phyloP scores from a whole-genome alignment of 2,888 invertebrate species.

The Drosophila siamana region DNA sequence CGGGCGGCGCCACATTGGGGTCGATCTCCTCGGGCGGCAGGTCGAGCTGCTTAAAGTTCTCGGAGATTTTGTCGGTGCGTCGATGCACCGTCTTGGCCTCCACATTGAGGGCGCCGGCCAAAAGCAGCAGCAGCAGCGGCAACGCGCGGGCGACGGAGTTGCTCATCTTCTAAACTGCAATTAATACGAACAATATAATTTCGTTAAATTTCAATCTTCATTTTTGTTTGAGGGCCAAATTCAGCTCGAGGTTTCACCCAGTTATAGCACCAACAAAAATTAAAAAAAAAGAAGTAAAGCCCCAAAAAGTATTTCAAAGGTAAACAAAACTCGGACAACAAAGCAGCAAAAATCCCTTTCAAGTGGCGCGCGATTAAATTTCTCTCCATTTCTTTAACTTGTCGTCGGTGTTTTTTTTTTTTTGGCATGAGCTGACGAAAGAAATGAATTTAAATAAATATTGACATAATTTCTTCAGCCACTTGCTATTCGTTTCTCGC shows the following conservation, averaged over 20 bases:
- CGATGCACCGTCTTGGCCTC: constrained; percentile 74
- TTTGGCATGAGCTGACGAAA: constrained; percentile 60
- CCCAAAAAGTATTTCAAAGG: constrained; percentile 58
- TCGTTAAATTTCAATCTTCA: neutral
- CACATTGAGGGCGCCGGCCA: constrained; percentile 50
- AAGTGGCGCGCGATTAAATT: constrained; percentile 70
- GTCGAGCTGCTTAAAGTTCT: constrained; percentile 82
- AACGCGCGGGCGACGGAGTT: constrained; percentile 24
- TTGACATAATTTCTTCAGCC: constrained; percentile 73
- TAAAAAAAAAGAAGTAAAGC: constrained; percentile 1
- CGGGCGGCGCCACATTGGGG: constrained; percentile 83
- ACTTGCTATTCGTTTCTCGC: constrained; percentile 32
- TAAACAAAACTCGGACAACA: constrained; percentile 52
- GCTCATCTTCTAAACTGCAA: constrained; percentile 60
- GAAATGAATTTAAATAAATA: constrained; percentile 80
- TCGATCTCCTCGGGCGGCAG: constrained; percentile 83
- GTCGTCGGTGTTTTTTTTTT: constrained; percentile 29
- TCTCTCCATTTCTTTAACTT: constrained; percentile 56
- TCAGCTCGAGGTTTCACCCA: constrained; percentile 44
- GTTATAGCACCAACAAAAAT: constrained; percentile 1
- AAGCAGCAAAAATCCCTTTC: constrained; percentile 51
- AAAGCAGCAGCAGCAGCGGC: constrained; percentile 59
- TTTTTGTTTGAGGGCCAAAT: constrained; percentile 21
- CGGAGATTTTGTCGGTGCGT: constrained; percentile 82
- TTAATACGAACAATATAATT: neutral